phyloP scores from a whole-genome alignment of 2,888 invertebrate species.

The Trachelus iudaicus region DNA sequence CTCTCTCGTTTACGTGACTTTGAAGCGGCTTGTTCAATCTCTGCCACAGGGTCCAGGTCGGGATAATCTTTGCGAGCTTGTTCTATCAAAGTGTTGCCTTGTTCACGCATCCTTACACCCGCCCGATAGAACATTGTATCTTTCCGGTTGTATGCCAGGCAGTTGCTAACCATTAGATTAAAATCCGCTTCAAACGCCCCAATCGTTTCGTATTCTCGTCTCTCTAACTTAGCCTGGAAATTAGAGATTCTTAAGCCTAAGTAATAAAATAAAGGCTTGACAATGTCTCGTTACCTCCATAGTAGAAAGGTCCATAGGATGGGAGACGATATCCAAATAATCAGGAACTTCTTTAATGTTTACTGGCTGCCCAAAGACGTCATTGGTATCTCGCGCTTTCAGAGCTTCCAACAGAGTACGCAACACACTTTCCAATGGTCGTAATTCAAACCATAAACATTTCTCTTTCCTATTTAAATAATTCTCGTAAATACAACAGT shows the following conservation, averaged over 20 bases:
- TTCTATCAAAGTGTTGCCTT: conserved; percentile 83
- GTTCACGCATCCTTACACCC: conserved; percentile 89
- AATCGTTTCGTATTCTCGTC: conserved; percentile 76
- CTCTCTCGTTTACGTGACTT: conserved; percentile 58
- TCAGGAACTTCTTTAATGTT: conserved; percentile 90
- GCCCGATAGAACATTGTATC: conserved; percentile 95
- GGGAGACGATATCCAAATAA: conserved; percentile 84
- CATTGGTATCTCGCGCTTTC: conserved; percentile 82
- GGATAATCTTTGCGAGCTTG: conserved; percentile 78
- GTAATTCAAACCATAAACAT: conserved; percentile 82
- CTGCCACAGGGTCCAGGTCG: conserved; percentile 46
- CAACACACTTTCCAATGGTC: conserved; percentile 84
- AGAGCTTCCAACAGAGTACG: conserved; percentile 82
- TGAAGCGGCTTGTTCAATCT: conserved; percentile 17
- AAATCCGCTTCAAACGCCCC: conserved; percentile 90
- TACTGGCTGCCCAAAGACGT: conserved; percentile 94
- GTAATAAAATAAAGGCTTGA: background rate
- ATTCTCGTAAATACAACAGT: background rate
- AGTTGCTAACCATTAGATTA: conserved; percentile 95
- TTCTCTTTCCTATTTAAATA: conserved; percentile 72
- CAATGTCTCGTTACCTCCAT: conserved; percentile 72
- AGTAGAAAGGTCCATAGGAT: conserved; percentile 90
- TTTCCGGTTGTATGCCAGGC: conserved; percentile 93
- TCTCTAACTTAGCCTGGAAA: conserved; percentile 72
- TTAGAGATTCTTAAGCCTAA: background rate